Percentiles rank a stretch among this genome's conserved stretches.
Conservation (phyloP, 2,113 vertebrate species). For the Sporophila hypoxantha region DNA sequence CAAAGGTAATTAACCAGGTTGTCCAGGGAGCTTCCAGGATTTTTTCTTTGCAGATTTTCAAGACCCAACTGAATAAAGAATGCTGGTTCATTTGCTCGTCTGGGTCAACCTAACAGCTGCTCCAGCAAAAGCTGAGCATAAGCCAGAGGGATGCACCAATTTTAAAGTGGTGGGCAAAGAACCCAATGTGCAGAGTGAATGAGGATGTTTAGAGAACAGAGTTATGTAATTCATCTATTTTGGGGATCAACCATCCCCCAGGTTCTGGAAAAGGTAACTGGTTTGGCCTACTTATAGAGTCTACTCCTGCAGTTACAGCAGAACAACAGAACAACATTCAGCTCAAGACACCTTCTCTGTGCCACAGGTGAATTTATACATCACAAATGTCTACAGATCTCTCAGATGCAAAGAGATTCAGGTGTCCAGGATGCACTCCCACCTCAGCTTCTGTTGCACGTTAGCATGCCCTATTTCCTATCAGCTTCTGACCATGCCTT, state of each 20-base stretch:
- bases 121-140: background rate
- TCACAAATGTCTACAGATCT: background rate
- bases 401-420: background rate
- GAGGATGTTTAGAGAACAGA: background rate
- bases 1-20: background rate
- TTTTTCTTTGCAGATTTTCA: background rate
- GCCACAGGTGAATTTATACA: background rate
- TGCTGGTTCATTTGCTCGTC: background rate
- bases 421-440: background rate
- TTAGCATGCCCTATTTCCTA: background rate
- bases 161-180: background rate
- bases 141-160: background rate
- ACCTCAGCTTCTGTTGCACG: background rate
- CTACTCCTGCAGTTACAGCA: background rate
- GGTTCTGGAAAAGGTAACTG: conserved; percentile 50
- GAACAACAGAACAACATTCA: background rate
- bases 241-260: background rate
- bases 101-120: background rate
- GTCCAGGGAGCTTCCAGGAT: background rate
- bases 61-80: background rate
- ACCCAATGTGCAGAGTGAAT: background rate
- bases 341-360: background rate
- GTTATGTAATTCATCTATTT: conserved; percentile 49
- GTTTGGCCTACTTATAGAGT: conserved; percentile 40
- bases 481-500: background rate